Conservation (phyloP, 2,113 vertebrate species). For the Shinisaurus crocodilurus region DNA sequence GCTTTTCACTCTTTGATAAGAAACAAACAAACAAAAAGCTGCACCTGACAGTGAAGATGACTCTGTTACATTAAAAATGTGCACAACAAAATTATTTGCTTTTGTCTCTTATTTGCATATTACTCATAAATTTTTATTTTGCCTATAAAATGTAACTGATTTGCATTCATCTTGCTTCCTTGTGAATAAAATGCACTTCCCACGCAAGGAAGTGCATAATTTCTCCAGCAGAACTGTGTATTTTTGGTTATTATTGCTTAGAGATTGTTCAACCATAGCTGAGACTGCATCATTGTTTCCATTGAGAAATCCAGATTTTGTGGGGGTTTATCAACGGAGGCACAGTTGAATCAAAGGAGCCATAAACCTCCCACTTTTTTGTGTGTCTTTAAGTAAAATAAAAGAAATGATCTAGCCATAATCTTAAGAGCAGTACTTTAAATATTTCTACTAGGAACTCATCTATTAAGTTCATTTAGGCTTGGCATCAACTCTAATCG, state of each 20-base stretch:
- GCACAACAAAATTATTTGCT: constrained; percentile 71
- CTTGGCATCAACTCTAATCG: constrained; percentile 53
- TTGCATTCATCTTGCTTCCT: constrained; percentile 72
- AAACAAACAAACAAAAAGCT: constrained; percentile 61
- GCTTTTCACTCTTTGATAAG: constrained; percentile 53
- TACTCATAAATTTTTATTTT: constrained; percentile 76
- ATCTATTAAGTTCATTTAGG: constrained; percentile 69
- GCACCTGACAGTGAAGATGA: constrained; percentile 66
- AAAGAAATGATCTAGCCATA: constrained; percentile 63
- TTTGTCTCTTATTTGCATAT: constrained; percentile 77
- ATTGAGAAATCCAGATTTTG: constrained; percentile 57
- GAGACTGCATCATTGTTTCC: constrained; percentile 50
- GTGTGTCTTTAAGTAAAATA: constrained; percentile 58
- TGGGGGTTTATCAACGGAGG: constrained; percentile 54
- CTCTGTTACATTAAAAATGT: constrained; percentile 65
- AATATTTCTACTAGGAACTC: constrained; percentile 64
- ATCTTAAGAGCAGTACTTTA: constrained; percentile 68
- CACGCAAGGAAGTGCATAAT: constrained; percentile 65
- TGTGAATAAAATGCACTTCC: constrained; percentile 69
- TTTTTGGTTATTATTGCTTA: constrained; percentile 70
- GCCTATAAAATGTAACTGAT: constrained; percentile 75
- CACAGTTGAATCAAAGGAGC: constrained; percentile 55
- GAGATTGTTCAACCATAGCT: constrained; percentile 59
- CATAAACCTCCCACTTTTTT: constrained; percentile 55
- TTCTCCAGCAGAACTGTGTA: constrained; percentile 60